Evolutionary conservation across 1,140 invertebrate genomes (phyloP).

Genomic region (Drosophila ohnishii): DNA sequence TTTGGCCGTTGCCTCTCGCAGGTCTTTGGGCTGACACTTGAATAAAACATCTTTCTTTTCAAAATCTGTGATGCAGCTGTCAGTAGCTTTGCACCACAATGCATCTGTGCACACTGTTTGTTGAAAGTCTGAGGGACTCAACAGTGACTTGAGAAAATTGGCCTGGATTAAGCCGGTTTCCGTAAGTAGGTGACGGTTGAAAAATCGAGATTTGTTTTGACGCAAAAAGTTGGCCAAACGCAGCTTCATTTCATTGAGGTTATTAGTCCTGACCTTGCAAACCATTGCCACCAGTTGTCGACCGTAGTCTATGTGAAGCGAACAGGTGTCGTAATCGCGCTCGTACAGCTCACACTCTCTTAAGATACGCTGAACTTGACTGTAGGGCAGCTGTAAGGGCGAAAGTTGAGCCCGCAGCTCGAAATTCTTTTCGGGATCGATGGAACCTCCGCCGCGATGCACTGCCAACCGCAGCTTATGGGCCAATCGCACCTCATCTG

Average conservation of each 20-base stretch:
- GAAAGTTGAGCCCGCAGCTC: slow-evolving; percentile 26
- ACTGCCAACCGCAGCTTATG: slow-evolving; percentile 49
- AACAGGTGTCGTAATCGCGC: slow-evolving; percentile 21
- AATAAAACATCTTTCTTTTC: slow-evolving; percentile 43
- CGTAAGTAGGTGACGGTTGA: slow-evolving; percentile 33
- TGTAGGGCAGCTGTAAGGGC: slow-evolving; percentile 34
- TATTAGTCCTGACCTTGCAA: slow-evolving; percentile 52
- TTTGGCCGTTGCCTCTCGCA: slow-evolving; percentile 32
- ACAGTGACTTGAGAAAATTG: slow-evolving; percentile 11
- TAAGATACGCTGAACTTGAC: slow-evolving; percentile 38
- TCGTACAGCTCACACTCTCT: slow-evolving; percentile 49
- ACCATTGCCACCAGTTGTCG: slow-evolving; percentile 33
- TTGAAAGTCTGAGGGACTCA: slow-evolving; percentile 18
- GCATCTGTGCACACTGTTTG: slow-evolving; percentile 46
- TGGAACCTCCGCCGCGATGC: slow-evolving; percentile 50
- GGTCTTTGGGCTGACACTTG: slow-evolving; percentile 41
- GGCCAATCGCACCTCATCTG: slow-evolving; percentile 26
- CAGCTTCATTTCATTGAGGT: slow-evolving; percentile 31
- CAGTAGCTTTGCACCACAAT: slow-evolving; percentile 46
- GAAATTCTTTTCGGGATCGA: slow-evolving; percentile 37
- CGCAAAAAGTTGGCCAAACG: slow-evolving; percentile 32
- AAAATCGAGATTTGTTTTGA: slow-evolving; percentile 35
- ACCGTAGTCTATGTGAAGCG: slow-evolving; percentile 42
- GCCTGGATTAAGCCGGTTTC: slow-evolving; percentile 56
- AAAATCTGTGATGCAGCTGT: slow-evolving; percentile 20